Evolutionary conservation across 2,113 vertebrate species (phyloP).

Genomic region (Notothenia rossii): DNA sequence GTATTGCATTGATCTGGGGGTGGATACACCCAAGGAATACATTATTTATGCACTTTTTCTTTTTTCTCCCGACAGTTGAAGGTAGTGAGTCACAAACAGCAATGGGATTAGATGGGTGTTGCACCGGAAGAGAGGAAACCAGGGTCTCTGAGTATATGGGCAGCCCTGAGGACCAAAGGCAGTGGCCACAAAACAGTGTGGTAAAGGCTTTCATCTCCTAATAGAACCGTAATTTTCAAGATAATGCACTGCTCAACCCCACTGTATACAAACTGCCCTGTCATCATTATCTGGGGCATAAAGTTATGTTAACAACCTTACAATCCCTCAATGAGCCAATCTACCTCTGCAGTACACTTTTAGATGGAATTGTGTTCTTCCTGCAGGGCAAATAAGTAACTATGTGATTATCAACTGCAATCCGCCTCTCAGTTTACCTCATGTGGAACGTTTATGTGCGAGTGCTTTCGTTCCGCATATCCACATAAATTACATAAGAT

Average conservation of each 20-base stretch:
- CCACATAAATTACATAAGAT: slow-evolving; percentile 18
- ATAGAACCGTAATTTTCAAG: slow-evolving; percentile 54
- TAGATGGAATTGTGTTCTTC: slow-evolving; percentile 18
- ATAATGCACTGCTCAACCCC: slow-evolving; percentile 54
- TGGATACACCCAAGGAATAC: slow-evolving; percentile 78
- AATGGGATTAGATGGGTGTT: slow-evolving; percentile 74
- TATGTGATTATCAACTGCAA: slow-evolving; percentile 41
- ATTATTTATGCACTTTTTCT: slow-evolving; percentile 78
- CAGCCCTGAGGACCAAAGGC: slow-evolving; percentile 51
- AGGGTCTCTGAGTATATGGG: slow-evolving; percentile 33
- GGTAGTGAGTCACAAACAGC: slow-evolving; percentile 67
- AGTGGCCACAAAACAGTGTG: slow-evolving; percentile 36
- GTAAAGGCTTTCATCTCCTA: slow-evolving; percentile 64
- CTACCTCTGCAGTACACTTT: slow-evolving; percentile 1
- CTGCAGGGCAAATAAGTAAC: slow-evolving; percentile 47
- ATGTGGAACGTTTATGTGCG: slow-evolving; percentile 23
- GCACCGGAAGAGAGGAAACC: slow-evolving; percentile 53
- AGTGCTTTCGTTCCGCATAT: slow-evolving; percentile 9
- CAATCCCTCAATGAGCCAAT: slow-evolving; percentile 27
- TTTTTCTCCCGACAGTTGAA: slow-evolving; percentile 52
- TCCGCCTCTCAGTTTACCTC: slow-evolving; percentile 31
- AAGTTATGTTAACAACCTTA: slow-evolving; percentile 53
- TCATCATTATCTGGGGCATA: slow-evolving; percentile 29
- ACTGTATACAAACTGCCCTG: slow-evolving; percentile 33
- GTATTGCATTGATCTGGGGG: slow-evolving; percentile 84